A percentile compares a stretch with the other conserved stretches of the same genome.
phyloP scores from a whole-genome alignment of 2,797 vertebrate genomes.

The Poeciliopsis turneri region DNA sequence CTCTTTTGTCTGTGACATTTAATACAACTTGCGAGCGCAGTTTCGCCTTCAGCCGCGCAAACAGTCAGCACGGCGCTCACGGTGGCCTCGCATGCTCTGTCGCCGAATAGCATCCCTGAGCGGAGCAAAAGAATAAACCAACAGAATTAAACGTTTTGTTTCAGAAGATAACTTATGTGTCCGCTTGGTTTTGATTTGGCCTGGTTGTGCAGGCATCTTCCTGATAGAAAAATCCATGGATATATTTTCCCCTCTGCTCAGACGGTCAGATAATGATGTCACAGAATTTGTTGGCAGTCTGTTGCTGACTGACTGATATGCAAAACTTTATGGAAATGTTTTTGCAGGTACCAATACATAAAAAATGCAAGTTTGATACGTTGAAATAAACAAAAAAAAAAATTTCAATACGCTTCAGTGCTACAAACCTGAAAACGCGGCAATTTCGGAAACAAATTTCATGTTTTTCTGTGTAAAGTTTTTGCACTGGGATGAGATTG shows the following conservation, averaged over 20 bases:
- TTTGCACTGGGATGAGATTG: too few species aligned
- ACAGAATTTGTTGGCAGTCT: background rate
- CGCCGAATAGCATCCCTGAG: background rate
- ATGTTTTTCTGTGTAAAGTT: too few species aligned
- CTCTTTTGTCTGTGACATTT: conserved; percentile 59
- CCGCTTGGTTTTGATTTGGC: background rate
- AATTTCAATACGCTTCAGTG: background rate
- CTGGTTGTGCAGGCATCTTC: background rate
- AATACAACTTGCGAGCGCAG: conserved; percentile 39
- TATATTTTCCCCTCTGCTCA: background rate
- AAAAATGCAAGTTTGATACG: background rate
- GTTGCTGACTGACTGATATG: background rate
- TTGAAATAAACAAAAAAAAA: background rate
- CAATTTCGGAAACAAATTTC: too few species aligned
- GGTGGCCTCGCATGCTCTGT: conserved; percentile 5
- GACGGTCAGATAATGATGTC: background rate
- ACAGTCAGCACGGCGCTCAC: background rate
- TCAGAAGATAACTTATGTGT: background rate
- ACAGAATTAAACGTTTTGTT: background rate
- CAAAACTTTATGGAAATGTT: background rate
- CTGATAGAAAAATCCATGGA: background rate
- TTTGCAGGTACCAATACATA: background rate
- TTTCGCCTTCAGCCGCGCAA: conserved; percentile 17
- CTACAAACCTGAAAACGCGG: background rate
- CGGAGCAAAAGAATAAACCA: background rate